Conservation (phyloP, 2,797 vertebrate genomes). For the Gymnothorax javanicus region DNA sequence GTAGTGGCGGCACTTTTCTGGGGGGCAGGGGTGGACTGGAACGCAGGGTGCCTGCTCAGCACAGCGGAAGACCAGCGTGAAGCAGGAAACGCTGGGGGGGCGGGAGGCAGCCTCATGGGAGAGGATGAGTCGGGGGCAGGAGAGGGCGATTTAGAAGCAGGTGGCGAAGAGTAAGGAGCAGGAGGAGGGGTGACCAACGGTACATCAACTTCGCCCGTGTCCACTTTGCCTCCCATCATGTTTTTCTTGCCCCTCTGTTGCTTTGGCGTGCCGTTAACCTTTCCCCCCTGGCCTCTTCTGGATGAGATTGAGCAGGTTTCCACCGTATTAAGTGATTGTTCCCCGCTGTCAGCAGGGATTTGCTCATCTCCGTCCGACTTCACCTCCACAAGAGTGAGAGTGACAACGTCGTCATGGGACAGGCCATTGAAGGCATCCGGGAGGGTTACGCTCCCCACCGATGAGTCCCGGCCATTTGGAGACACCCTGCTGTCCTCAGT, state of each 20-base stretch:
- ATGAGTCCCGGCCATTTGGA: conserved; percentile 36
- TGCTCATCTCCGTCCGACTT: conserved; percentile 49
- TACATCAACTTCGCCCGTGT: too few species aligned
- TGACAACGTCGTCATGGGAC: conserved; percentile 67
- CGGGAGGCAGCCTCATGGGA: not conserved
- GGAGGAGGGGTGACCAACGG: too few species aligned
- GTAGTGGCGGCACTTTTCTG: not conserved
- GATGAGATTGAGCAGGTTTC: not conserved
- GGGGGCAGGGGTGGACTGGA: conserved; percentile 52
- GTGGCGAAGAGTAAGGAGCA: not conserved
- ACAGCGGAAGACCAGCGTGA: conserved; percentile 59
- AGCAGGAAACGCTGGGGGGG: conserved; percentile 1
- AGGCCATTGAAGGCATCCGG: conserved; percentile 70
- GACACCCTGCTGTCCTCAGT: conserved; percentile 23
- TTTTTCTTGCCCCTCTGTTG: not conserved
- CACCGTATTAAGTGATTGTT: not conserved
- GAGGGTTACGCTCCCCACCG: conserved; percentile 62
- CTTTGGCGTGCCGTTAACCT: not conserved
- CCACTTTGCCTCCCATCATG: not conserved
- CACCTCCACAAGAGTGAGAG: conserved; percentile 74
- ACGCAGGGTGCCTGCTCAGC: conserved; percentile 53
- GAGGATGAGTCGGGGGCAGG: not conserved
- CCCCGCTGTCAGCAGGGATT: not conserved
- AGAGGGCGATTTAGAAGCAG: not conserved
- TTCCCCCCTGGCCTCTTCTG: not conserved